A percentile compares a stretch with the other conserved stretches of the same genome.
Conservation (phyloP, 2,113 vertebrate species). For the Mobula birostris region DNA sequence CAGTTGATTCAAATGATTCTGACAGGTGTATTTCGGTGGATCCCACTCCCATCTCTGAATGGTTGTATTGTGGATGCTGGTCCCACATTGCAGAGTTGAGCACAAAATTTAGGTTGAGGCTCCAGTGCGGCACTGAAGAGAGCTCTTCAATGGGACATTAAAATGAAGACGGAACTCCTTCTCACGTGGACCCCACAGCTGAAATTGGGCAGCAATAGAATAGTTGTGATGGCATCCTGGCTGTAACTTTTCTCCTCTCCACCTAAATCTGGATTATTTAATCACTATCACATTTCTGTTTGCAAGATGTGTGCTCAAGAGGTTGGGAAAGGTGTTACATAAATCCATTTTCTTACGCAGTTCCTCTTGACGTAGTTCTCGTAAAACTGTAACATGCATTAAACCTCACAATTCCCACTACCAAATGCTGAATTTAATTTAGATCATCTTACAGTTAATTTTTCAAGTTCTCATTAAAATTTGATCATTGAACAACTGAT, state of each 20-base stretch:
- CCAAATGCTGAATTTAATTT: background rate
- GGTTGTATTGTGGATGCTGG: too few relatives aligned
- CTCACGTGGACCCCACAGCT: background rate
- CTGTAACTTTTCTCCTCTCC: background rate
- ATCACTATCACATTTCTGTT: background rate
- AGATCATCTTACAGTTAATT: background rate
- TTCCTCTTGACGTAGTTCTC: too few relatives aligned
- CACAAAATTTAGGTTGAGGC: background rate
- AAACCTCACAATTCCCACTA: background rate
- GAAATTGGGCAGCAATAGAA: too few relatives aligned
- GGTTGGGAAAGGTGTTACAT: background rate
- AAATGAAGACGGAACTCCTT: background rate
- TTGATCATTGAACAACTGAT: background rate
- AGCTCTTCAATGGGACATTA: background rate
- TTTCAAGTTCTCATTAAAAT: conserved; percentile 17
- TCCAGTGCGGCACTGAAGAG: background rate
- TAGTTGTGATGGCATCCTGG: background rate
- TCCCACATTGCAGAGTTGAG: background rate
- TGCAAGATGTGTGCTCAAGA: background rate
- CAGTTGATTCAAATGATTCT: background rate
- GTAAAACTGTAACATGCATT: background rate
- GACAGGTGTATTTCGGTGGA: background rate
- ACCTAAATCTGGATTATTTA: background rate
- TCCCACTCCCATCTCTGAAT: background rate
- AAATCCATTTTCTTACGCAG: background rate